Percentiles rank a stretch among this genome's conserved stretches.
These are phyloP conservation scores for Cordilura impudica DNA, from an alignment of 2,888 invertebrate genomes.

Conservation along the genomic window DNA sequence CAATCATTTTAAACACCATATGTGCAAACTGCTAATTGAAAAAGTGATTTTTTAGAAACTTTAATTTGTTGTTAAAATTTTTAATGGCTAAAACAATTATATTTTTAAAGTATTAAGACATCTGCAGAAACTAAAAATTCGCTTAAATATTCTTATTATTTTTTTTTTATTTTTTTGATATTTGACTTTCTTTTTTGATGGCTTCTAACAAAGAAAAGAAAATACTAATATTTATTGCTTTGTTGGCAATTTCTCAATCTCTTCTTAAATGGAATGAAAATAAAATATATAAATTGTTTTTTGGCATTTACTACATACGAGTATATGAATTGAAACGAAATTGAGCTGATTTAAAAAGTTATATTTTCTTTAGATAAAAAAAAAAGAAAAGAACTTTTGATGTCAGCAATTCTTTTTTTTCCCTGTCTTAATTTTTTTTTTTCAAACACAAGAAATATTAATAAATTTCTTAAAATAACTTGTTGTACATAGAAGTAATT, in stretches of 20 bases:
- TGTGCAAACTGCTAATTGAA: too few species aligned
- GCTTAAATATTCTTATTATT: too few species aligned
- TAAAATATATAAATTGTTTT: slow-evolving; percentile 9
- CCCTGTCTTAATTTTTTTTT: background rate
- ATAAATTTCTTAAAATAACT: background rate
- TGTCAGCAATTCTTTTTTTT: background rate
- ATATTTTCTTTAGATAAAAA: background rate
- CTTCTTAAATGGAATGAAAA: background rate
- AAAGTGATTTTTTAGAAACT: too few species aligned
- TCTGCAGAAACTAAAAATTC: too few species aligned
- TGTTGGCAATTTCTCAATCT: background rate
- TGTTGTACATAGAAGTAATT: background rate
- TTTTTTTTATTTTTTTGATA: background rate
- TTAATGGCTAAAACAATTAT: too few species aligned
- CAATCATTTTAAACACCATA: too few species aligned
- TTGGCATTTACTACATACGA: background rate
- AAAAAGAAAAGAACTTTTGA: background rate
- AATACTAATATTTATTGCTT: background rate
- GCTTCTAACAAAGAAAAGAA: background rate
- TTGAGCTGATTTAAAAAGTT: background rate
- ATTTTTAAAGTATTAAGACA: too few species aligned
- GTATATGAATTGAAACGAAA: background rate
- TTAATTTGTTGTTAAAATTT: too few species aligned
- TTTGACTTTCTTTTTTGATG: too few species aligned
- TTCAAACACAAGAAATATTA: slow-evolving; percentile 4